Conservation (phyloP, 2,888 invertebrate species). For the Eupithecia pulchellata region DNA sequence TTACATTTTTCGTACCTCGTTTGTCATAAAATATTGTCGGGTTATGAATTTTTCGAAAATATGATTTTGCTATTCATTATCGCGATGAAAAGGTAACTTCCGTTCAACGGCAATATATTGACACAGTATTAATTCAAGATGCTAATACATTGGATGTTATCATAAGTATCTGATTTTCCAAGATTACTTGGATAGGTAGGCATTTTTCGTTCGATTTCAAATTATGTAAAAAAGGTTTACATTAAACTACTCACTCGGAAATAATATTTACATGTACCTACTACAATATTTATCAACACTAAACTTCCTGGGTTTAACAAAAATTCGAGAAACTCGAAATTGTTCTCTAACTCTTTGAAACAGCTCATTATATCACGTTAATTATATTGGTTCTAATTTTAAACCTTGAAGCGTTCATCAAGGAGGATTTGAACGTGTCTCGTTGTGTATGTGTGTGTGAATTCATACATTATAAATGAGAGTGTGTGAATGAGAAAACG, state of each 20-base stretch:
- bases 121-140: not conserved
- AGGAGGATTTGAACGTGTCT: slow-evolving; percentile 70
- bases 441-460: slow-evolving; percentile 52
- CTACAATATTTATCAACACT: not conserved
- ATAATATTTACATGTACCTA: not conserved
- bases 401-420: slow-evolving; percentile 64
- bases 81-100: slow-evolving; percentile 28
- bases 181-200: not conserved
- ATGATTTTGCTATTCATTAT: slow-evolving; percentile 33
- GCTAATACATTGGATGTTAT: slow-evolving; percentile 1
- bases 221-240: not conserved
- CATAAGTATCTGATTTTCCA: not conserved
- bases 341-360: slow-evolving; percentile 44
- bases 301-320: slow-evolving; percentile 8
- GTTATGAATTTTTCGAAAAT: slow-evolving; percentile 34
- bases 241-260: not conserved
- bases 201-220: not conserved
- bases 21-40: slow-evolving; percentile 72
- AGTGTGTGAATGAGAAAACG: slow-evolving; percentile 74
- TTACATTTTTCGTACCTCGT: slow-evolving; percentile 75
- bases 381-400: slow-evolving; percentile 64
- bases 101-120: slow-evolving; percentile 19
- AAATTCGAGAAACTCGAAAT: slow-evolving; percentile 33
- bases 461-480: slow-evolving; percentile 8
- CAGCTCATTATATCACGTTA: slow-evolving; percentile 56